phyloP scores from a whole-genome alignment of 2,797 vertebrate genomes.

The Caiman crocodilus region DNA sequence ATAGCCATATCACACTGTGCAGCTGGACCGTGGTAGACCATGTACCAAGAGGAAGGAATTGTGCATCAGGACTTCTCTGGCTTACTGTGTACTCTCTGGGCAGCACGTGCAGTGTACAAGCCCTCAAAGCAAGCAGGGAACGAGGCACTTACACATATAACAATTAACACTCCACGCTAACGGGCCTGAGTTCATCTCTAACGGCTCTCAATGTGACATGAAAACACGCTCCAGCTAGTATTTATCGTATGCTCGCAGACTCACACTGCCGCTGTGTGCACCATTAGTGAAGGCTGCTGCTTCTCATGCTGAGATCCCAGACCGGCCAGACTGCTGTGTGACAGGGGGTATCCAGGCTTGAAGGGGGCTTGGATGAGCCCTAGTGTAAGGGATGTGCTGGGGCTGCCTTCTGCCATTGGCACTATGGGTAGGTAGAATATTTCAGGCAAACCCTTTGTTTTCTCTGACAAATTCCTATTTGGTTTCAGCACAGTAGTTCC shows the following conservation, averaged over 20 bases:
- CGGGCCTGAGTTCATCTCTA: background rate
- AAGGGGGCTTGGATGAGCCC: background rate
- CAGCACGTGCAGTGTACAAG: background rate
- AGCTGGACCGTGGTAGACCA: background rate
- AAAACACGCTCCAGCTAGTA: background rate
- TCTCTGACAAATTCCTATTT: no score
- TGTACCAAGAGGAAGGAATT: background rate
- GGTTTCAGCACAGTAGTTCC: no score
- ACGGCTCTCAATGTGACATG: background rate
- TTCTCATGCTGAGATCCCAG: background rate
- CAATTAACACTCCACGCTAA: background rate
- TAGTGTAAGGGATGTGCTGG: background rate
- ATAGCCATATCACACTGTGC: background rate
- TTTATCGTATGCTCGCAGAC: background rate
- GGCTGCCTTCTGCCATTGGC: background rate
- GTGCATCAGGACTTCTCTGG: background rate
- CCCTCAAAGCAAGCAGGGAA: background rate
- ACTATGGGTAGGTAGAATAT: no score
- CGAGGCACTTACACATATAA: background rate
- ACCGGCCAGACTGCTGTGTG: background rate
- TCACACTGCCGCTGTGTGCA: rapidly evolving
- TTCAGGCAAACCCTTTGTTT: no score
- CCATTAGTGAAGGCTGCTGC: background rate
- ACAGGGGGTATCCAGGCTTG: background rate
- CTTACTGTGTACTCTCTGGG: background rate